phyloP scores from a whole-genome alignment of 2,797 vertebrate species.

The Sciurus carolinensis region DNA sequence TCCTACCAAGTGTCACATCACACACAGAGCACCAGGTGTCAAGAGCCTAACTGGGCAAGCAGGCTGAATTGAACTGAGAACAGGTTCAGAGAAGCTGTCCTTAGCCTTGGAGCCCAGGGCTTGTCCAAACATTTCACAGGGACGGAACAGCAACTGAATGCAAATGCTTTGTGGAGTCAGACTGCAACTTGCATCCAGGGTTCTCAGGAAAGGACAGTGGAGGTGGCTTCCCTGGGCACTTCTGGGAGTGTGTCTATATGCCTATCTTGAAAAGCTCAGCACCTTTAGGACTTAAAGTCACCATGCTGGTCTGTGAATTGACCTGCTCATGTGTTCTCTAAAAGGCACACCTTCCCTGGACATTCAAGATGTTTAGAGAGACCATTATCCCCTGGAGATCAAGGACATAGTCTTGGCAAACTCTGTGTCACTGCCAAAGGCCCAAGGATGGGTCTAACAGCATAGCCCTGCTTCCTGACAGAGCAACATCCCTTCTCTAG shows the following conservation, averaged over 20 bases:
- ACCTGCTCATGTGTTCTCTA: neutral
- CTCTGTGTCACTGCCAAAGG: neutral
- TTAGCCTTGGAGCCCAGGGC: neutral
- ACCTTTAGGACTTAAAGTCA: neutral
- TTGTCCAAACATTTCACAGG: neutral
- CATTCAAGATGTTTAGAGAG: neutral
- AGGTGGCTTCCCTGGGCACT: neutral
- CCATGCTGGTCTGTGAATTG: neutral
- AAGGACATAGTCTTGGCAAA: neutral
- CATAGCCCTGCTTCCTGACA: neutral
- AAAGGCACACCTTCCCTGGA: neutral
- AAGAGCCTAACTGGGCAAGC: neutral
- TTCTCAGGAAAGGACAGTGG: neutral
- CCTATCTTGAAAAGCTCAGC: neutral
- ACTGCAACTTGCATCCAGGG: neutral
- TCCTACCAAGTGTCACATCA: neutral
- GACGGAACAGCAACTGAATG: neutral
- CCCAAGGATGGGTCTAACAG: neutral
- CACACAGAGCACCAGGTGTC: neutral
- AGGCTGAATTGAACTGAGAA: neutral
- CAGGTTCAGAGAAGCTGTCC: neutral
- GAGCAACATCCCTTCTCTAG: neutral
- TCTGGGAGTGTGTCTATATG: neutral
- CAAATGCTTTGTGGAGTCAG: too few species aligned
- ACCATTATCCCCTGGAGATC: neutral